Percentiles rank a stretch among this genome's conserved stretches.
phyloP scores from a whole-genome alignment of 2,888 invertebrate species.

The Chrysomela aeneicollis region DNA sequence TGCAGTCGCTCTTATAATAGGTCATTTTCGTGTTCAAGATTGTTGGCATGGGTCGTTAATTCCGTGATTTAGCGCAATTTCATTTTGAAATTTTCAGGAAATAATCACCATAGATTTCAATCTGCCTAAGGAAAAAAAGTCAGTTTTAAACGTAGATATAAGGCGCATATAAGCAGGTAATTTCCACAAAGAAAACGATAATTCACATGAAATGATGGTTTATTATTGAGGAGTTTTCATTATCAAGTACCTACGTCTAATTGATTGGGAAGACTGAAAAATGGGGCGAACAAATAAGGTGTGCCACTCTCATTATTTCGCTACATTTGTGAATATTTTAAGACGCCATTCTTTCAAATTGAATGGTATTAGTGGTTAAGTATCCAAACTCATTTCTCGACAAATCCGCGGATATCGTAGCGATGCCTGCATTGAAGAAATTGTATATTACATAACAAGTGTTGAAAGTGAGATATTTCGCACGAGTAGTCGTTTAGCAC shows the following conservation, averaged over 20 bases:
- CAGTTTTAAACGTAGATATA: neutral
- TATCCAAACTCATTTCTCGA: too few species aligned
- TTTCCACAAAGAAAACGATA: conserved; percentile 30
- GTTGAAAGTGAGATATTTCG: too few species aligned
- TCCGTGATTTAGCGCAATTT: conserved; percentile 49
- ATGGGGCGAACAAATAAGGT: too few species aligned
- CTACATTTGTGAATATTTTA: too few species aligned
- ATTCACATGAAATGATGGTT: conserved; percentile 15
- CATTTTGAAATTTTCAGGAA: conserved; percentile 52
- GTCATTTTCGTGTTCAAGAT: conserved; percentile 47
- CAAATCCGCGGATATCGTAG: too few species aligned
- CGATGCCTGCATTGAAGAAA: too few species aligned
- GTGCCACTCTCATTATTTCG: too few species aligned
- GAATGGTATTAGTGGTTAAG: too few species aligned
- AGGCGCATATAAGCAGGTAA: neutral
- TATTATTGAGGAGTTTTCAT: conserved; percentile 8
- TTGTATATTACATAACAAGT: too few species aligned
- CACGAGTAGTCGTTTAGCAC: too few species aligned
- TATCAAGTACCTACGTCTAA: neutral
- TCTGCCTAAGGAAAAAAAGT: conserved; percentile 34
- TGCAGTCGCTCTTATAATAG: neutral
- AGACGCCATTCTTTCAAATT: too few species aligned
- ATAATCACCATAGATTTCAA: conserved; percentile 52
- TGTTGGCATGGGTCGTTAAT: conserved; percentile 37
- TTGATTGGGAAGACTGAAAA: neutral